A percentile compares a stretch with the other conserved stretches of the same genome.
phyloP scores from a whole-genome alignment of 2,888 invertebrate genomes.

The Tetanocera ferruginea region DNA sequence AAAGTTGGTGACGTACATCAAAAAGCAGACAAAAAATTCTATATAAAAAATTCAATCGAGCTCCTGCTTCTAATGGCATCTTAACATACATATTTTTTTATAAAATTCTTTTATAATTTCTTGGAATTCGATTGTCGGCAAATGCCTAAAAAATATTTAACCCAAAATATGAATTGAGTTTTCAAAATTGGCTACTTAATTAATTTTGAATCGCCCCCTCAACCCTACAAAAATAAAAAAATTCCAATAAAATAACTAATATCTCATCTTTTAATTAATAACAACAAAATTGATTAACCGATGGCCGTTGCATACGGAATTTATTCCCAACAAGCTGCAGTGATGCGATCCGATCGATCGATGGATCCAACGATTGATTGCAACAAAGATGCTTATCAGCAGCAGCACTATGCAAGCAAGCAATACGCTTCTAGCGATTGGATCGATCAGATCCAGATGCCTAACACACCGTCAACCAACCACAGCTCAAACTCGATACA shows the following conservation, averaged over 20 bases:
- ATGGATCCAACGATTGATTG: constrained; percentile 27
- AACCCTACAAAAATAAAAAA: background rate
- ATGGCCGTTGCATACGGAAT: constrained; percentile 33
- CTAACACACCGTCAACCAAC: constrained; percentile 4
- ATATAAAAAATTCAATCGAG: background rate
- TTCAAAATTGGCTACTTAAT: constrained; percentile 28
- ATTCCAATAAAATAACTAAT: constrained; percentile 24
- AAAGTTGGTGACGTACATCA: too few relatives aligned
- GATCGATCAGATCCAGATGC: background rate
- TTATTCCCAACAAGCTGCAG: constrained; percentile 22
- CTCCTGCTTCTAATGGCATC: too few relatives aligned
- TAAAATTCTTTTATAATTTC: too few relatives aligned
- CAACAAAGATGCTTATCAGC: constrained; percentile 25
- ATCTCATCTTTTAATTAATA: constrained; percentile 33
- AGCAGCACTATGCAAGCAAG: background rate
- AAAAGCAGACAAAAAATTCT: background rate
- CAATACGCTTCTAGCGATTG: constrained; percentile 17
- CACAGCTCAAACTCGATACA: too few relatives aligned
- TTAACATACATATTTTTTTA: too few relatives aligned
- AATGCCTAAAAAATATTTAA: background rate
- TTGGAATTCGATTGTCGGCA: background rate
- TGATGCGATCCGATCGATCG: constrained; percentile 11
- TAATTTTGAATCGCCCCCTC: constrained; percentile 20
- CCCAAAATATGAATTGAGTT: constrained; percentile 19
- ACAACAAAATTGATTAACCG: constrained; percentile 35